Evolutionary conservation across 2,888 invertebrate species (phyloP).

Genomic region (Nowickia ferox): DNA sequence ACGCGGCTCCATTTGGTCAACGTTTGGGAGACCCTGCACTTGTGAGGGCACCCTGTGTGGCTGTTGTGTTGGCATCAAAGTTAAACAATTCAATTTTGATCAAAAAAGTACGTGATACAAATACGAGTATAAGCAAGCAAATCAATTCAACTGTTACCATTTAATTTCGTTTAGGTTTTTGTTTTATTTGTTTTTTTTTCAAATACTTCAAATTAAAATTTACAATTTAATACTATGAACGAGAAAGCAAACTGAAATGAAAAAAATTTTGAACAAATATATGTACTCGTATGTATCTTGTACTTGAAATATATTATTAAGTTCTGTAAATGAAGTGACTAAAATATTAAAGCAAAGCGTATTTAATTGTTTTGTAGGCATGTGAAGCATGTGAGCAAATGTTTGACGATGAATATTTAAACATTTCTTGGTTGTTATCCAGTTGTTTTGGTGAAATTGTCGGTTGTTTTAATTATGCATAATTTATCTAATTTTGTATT

Average conservation of each 20-base stretch:
- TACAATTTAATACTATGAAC: conserved; percentile 14
- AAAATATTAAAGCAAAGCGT: conserved; percentile 12
- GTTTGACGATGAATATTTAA: conserved; percentile 29
- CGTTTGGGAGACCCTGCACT: conserved; percentile 81
- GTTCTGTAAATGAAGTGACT: background rate
- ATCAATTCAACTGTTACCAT: conserved; percentile 10
- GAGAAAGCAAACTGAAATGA: conserved; percentile 3
- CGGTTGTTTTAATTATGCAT: conserved; percentile 25
- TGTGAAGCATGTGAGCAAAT: conserved; percentile 24
- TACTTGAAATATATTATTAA: conserved; percentile 22
- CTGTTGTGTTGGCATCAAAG: conserved; percentile 90
- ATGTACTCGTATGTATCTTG: conserved; percentile 23
- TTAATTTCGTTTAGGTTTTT: conserved; percentile 23
- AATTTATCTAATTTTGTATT: conserved; percentile 3
- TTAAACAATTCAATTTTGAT: conserved; percentile 85
- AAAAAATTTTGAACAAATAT: conserved; percentile 32
- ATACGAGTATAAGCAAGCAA: conserved; percentile 32
- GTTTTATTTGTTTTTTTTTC: background rate
- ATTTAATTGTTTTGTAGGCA: conserved; percentile 20
- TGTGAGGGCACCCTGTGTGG: conserved; percentile 86
- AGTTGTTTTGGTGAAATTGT: conserved; percentile 37
- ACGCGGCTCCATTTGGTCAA: conserved; percentile 80
- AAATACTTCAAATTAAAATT: conserved; percentile 10
- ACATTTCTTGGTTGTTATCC: background rate
- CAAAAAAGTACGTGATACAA: conserved; percentile 78